Evolutionary conservation across 2,797 vertebrate genomes (phyloP), one percentile per base, ranked within the genome.

Genomic region (Tangara arthus): DNA sequence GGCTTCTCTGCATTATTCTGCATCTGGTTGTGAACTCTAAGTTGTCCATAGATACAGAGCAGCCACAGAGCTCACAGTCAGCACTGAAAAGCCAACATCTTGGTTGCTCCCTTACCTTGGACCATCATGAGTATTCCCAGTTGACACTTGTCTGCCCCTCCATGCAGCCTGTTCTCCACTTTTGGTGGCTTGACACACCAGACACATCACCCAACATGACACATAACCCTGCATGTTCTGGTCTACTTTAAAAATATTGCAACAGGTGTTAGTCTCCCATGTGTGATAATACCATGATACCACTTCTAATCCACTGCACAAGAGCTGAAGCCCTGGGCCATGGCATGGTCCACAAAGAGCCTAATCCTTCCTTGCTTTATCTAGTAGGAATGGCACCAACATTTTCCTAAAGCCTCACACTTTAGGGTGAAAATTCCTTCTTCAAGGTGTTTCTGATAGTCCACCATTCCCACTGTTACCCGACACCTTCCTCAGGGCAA

Each of bases 401-500:
- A 30, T 57, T 82, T 76, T 61, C 66, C 44, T 52, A 55, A 92
- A 65, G 28, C 8, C 28, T 69, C 22, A 18, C 63, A 52, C 9
- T 60, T 28, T 8, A 27, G 46, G 9, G 14, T 22, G 88, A 92
- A 75, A 82, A 39, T 28, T 81, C 24, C 8, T 80, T 26, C 53
- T 50, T 81, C 3, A 2, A 65, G n/a, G 9, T 65, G 32, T 53
- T 89, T 79, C 55, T 87, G 71, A 41, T 18, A 52, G 27, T 39
- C 39, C 15, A 32, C 24, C 20, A 47, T 30, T 50, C 39, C 8
- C 17, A 12, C 18, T 21, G 34, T 34, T 49, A 47, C 42, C 7
- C 49, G 59, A 15, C 9, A 79, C 3, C 1, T 9, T 72, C 12
- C 23, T 34, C 0, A 0, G 12, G 23, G 18, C 27, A 79, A 34